phyloP scores from a whole-genome alignment of 2,113 vertebrate species.

The Catharus minimus region DNA sequence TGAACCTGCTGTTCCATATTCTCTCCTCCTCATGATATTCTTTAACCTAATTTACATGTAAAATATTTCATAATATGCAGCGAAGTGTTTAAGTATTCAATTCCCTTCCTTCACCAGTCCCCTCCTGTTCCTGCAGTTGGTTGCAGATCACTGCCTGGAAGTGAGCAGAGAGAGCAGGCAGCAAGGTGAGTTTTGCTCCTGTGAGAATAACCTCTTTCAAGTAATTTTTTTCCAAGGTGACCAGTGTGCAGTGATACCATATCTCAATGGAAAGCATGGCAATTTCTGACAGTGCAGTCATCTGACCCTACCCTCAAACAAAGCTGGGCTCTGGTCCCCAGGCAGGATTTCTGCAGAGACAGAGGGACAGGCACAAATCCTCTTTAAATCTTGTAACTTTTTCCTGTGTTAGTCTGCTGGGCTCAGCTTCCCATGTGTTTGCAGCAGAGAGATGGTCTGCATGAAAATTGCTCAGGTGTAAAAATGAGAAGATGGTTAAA shows the following conservation, averaged over 20 bases:
- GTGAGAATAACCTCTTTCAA: slow-evolving; percentile 32
- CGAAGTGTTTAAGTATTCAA: slow-evolving; percentile 18
- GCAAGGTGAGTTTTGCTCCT: neutral
- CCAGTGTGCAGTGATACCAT: neutral
- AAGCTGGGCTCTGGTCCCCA: neutral
- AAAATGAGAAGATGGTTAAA: neutral
- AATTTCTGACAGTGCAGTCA: neutral
- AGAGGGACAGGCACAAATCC: neutral
- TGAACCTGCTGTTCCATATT: neutral
- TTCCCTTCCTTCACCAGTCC: neutral
- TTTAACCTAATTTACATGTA: slow-evolving; percentile 30
- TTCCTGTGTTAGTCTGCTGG: neutral
- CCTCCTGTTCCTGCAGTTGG: neutral
- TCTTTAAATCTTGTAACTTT: neutral
- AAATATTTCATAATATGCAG: neutral
- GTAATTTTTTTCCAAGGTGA: slow-evolving; percentile 37
- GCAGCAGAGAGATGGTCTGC: neutral
- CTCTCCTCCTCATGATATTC: neutral
- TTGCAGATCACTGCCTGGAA: slow-evolving; percentile 29
- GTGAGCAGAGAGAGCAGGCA: neutral
- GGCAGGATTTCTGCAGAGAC: neutral
- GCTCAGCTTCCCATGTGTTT: neutral
- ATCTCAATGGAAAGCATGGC: neutral
- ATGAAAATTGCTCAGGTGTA: neutral
- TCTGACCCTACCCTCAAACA: neutral